Conservation (phyloP, 1,140 invertebrate species). For the Drosophila melanogaster region DNA sequence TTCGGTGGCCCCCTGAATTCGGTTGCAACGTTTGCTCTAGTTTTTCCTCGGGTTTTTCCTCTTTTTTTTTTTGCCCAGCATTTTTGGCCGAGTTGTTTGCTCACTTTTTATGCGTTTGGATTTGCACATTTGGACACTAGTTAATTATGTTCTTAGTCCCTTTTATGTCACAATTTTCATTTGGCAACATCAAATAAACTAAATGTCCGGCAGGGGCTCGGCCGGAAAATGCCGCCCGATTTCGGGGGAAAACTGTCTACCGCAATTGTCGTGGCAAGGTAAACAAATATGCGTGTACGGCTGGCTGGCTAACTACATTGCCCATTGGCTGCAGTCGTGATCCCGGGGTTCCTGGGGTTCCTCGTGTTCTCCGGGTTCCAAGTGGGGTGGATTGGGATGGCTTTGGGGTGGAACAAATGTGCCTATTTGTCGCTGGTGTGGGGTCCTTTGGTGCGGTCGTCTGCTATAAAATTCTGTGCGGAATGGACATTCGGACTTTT, state of each 20-base stretch:
- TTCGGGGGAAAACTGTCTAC: conserved; percentile 43
- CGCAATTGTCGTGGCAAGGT: conserved; percentile 82
- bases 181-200: conserved; percentile 81
- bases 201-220: conserved; percentile 58
- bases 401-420: conserved; percentile 65
- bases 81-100: conserved; percentile 48
- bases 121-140: conserved; percentile 80
- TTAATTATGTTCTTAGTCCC: conserved; percentile 83
- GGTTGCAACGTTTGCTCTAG: conserved; percentile 36
- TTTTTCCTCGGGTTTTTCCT: conserved; percentile 19
- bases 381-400: conserved; percentile 26
- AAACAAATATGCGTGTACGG: conserved; percentile 74
- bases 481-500: conserved; percentile 84
- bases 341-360: conserved; percentile 18
- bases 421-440: conserved; percentile 62
- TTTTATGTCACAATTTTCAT: conserved; percentile 84
- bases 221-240: conserved; percentile 17
- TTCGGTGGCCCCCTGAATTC: conserved; percentile 52
- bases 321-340: conserved; percentile 67
- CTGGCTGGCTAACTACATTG: conserved; percentile 70
- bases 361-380: not conserved
- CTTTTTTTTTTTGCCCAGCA: not conserved
- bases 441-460: conserved; percentile 48
- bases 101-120: conserved; percentile 77
- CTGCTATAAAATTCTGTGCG: conserved; percentile 82